Percentiles rank a stretch among this genome's conserved stretches.
These are phyloP conservation scores for Salpingus planirostris DNA, from an alignment of 2,888 invertebrate genomes.

Conservation along the genomic window DNA sequence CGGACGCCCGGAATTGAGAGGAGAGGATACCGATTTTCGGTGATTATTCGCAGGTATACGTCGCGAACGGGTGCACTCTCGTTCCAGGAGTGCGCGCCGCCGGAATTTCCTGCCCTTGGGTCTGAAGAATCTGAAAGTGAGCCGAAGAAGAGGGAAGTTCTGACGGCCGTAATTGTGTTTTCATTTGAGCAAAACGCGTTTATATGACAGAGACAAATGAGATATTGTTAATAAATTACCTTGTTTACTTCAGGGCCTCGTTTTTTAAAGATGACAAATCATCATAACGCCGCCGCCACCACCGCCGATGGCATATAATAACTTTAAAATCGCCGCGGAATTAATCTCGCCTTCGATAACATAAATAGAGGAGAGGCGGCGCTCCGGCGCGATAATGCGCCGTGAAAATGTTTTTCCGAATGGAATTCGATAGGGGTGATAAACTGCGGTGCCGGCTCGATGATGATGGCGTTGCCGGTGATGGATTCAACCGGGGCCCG, in stretches of 20 bases:
- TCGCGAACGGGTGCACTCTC: too few relatives aligned
- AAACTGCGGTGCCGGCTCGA: conserved; percentile 8
- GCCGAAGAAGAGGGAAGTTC: conserved; percentile 6
- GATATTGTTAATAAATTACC: conserved; percentile 15
- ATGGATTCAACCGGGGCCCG: conserved; percentile 10
- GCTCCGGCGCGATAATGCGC: too few relatives aligned
- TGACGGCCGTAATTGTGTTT: conserved; percentile 6
- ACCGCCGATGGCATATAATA: too few relatives aligned
- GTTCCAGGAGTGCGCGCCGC: too few relatives aligned
- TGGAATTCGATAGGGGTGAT: conserved; percentile 8
- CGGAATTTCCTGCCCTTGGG: too few relatives aligned
- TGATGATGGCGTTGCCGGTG: conserved; percentile 4
- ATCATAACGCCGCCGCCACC: conserved; percentile 5
- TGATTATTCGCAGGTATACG: too few relatives aligned
- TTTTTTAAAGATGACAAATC: conserved; percentile 13
- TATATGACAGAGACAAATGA: conserved; percentile 14
- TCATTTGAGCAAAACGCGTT: conserved; percentile 8
- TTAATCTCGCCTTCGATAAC: too few relatives aligned
- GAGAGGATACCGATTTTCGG: too few relatives aligned
- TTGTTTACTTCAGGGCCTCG: conserved; percentile 10
- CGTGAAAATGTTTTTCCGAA: conserved; percentile 8
- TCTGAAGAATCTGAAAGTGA: too few relatives aligned
- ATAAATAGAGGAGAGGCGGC: too few relatives aligned
- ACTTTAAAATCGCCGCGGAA: conserved; percentile 8
- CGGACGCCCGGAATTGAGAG: too few relatives aligned